These are phyloP conservation scores for Volucella inanis DNA, from an alignment of 2,888 invertebrate genomes.

Conservation along the genomic window DNA sequence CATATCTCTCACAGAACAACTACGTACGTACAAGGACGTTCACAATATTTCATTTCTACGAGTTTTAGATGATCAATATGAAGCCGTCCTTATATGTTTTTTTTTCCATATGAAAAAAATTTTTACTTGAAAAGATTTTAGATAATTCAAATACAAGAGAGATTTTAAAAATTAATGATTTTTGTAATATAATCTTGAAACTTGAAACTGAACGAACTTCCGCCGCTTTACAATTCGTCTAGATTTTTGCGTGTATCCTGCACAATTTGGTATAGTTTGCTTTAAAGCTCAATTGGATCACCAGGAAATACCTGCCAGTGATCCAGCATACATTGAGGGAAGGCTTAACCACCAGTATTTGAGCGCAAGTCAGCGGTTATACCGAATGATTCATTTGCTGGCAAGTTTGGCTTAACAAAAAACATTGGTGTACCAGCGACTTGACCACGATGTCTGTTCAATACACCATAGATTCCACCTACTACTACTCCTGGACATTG, in stretches of 20 bases:
- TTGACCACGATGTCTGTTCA: conserved; percentile 98
- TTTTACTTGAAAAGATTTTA: no score
- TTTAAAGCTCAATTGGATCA: conserved; percentile 92
- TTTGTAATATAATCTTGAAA: conserved; percentile 65
- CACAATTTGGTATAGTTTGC: conserved; percentile 91
- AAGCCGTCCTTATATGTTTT: no score
- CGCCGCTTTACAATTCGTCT: conserved; percentile 95
- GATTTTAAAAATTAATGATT: conserved; percentile 55
- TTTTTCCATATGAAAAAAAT: no score
- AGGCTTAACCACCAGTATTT: conserved; percentile 99
- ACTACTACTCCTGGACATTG: conserved; percentile 98
- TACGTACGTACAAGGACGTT: no score
- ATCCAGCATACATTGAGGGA: conserved; percentile 99
- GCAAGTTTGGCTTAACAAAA: conserved; percentile 98
- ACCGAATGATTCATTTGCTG: conserved; percentile 99
- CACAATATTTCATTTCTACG: no score
- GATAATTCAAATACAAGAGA: no score
- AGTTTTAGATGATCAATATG: no score
- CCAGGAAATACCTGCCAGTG: conserved; percentile 99
- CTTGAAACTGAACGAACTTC: conserved; percentile 50
- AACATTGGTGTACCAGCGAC: conserved; percentile 99
- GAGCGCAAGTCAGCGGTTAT: conserved; percentile 99
- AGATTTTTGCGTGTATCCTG: conserved; percentile 98
- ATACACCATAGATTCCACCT: conserved; percentile 98
- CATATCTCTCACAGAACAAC: no score